Evolutionary conservation across 2,888 invertebrate species (phyloP).

Genomic region (Mesorhabditis belari): DNA sequence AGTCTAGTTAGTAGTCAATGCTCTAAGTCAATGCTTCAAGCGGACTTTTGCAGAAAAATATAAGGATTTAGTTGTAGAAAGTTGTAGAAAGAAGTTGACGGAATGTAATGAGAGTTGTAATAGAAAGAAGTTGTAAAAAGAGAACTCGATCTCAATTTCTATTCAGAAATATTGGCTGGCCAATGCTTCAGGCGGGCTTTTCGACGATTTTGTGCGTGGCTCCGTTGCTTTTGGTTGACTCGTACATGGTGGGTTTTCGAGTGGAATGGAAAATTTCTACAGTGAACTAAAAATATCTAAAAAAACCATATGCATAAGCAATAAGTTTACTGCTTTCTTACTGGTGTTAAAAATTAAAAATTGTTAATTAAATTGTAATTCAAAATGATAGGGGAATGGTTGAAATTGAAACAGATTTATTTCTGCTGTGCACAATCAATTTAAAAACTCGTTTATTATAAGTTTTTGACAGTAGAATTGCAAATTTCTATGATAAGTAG

Average conservation of each 20-base stretch:
- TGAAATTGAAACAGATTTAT: too few species aligned
- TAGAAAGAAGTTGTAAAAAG: not conserved
- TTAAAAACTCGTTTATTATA: too few species aligned
- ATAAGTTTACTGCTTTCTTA: not conserved
- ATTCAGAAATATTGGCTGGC: slow-evolving; percentile 36
- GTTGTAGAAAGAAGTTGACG: not conserved
- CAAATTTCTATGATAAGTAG: too few species aligned
- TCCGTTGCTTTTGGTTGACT: slow-evolving; percentile 28
- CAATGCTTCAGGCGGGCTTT: slow-evolving; percentile 40
- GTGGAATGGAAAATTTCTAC: too few species aligned
- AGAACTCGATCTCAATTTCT: not conserved
- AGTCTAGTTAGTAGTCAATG: too few species aligned
- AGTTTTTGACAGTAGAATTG: too few species aligned
- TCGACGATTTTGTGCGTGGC: slow-evolving; percentile 31
- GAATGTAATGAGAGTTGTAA: not conserved
- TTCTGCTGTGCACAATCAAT: too few species aligned
- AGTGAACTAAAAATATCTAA: too few species aligned
- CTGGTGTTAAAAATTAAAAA: not conserved
- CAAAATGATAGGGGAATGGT: not conserved
- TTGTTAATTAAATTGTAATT: not conserved
- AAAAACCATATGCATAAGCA: too few species aligned
- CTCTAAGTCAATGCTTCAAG: too few species aligned
- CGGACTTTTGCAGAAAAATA: too few species aligned
- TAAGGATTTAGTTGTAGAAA: not conserved
- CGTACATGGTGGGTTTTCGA: slow-evolving; percentile 32